phyloP scores from a whole-genome alignment of 1,140 invertebrate genomes.

The Atta texana region DNA sequence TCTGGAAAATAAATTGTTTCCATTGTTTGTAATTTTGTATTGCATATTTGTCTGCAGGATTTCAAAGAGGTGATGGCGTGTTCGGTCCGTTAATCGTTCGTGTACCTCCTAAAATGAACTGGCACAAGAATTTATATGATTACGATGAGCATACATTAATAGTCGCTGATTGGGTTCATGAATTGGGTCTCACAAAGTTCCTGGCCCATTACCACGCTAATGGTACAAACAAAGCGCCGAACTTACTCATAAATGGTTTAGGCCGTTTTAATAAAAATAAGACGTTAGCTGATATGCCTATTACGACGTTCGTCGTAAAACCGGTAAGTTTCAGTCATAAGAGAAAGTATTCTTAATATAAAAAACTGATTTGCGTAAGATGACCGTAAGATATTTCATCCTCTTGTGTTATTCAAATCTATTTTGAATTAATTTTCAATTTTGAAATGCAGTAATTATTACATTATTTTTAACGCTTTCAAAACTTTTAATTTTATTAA shows the following conservation, averaged over 20 bases:
- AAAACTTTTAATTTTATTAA: not conserved
- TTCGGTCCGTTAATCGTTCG: slow-evolving; percentile 92
- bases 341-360: not conserved
- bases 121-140: slow-evolving; percentile 88
- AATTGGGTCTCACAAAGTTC: slow-evolving; percentile 90
- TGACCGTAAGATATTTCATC: not conserved
- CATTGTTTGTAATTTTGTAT: slow-evolving; percentile 11
- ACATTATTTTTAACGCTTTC: not conserved
- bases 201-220: slow-evolving; percentile 92
- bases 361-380: not conserved
- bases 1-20: not conserved
- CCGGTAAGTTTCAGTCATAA: slow-evolving; percentile 83
- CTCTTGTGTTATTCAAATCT: not conserved
- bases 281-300: slow-evolving; percentile 84
- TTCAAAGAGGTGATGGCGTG: slow-evolving; percentile 93
- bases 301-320: slow-evolving; percentile 88
- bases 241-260: slow-evolving; percentile 92
- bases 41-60: slow-evolving; percentile 85
- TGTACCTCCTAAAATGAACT: slow-evolving; percentile 87
- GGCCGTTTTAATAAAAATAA: slow-evolving; percentile 87
- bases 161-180: slow-evolving; percentile 92
- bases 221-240: slow-evolving; percentile 93
- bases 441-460: not conserved
- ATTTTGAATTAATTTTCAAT: not conserved
- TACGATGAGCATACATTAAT: slow-evolving; percentile 91